Evolutionary conservation across 2,797 vertebrate genomes (phyloP).

Genomic region (Sphaeramia orbicularis): DNA sequence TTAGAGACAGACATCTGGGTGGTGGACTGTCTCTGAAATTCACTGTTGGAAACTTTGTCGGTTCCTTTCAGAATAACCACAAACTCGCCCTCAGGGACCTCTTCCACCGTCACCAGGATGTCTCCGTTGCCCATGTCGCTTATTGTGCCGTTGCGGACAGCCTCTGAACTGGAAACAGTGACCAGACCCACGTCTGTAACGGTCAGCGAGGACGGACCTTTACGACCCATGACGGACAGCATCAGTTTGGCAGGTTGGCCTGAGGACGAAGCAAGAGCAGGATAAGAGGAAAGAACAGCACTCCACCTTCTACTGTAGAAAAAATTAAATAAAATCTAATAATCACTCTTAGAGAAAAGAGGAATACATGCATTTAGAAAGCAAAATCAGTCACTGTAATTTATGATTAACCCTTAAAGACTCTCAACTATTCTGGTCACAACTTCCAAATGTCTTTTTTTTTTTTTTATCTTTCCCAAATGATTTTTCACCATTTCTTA

Average conservation of each 20-base stretch:
- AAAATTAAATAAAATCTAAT: no score
- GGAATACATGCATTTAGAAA: no score
- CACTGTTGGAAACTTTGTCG: constrained; percentile 66
- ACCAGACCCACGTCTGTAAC: constrained; percentile 66
- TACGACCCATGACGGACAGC: constrained; percentile 76
- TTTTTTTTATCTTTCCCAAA: no score
- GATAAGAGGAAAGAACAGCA: not conserved
- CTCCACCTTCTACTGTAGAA: no score
- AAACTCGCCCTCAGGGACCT: constrained; percentile 78
- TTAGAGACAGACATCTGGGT: constrained; percentile 82
- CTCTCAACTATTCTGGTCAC: no score
- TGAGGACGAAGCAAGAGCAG: constrained; percentile 26
- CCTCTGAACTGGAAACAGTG: constrained; percentile 55
- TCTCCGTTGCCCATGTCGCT: constrained; percentile 71
- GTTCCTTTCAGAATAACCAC: constrained; percentile 75
- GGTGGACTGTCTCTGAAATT: constrained; percentile 83
- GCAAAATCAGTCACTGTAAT: no score
- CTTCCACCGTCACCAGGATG: constrained; percentile 70
- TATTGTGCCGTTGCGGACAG: constrained; percentile 39
- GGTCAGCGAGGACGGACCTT: constrained; percentile 69
- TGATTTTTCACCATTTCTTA: no score
- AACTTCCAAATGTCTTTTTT: no score
- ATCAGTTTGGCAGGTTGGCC: constrained; percentile 72
- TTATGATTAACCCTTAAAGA: no score
- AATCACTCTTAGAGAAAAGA: no score